phyloP scores from a whole-genome alignment of 1,140 invertebrate genomes.

The Zaprionus gabonicus region DNA sequence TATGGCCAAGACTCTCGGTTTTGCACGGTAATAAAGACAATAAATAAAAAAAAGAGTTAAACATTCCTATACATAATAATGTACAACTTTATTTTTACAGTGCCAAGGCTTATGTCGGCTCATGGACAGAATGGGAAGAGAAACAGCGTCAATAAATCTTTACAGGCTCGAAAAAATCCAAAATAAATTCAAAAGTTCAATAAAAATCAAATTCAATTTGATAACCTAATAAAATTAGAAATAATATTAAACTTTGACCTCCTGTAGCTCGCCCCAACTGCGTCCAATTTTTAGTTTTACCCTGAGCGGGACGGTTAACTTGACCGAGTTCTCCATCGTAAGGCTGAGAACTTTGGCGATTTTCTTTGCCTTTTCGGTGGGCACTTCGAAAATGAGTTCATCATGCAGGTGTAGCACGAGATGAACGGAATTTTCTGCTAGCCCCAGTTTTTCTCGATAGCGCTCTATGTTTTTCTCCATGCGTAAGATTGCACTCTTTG shows the following conservation, averaged over 20 bases:
- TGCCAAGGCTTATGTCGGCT: constrained; percentile 94
- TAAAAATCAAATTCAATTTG: constrained; percentile 12
- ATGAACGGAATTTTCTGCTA: constrained; percentile 66
- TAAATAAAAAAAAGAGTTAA: background rate
- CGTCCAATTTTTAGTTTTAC: constrained; percentile 93
- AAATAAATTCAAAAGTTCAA: constrained; percentile 25
- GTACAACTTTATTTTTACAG: constrained; percentile 85
- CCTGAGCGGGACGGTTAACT: constrained; percentile 91
- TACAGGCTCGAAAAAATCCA: background rate
- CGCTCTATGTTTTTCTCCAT: constrained; percentile 87
- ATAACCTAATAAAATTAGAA: constrained; percentile 9
- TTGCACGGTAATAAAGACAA: constrained; percentile 84
- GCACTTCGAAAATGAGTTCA: constrained; percentile 97
- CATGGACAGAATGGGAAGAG: constrained; percentile 91
- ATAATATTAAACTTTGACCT: constrained; percentile 76
- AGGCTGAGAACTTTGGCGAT: constrained; percentile 89
- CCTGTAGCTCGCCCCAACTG: constrained; percentile 91
- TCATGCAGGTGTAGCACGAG: constrained; percentile 97
- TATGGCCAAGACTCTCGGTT: constrained; percentile 85
- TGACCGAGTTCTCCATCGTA: constrained; percentile 92
- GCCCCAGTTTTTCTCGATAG: constrained; percentile 70
- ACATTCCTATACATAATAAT: constrained; percentile 15
- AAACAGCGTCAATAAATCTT: constrained; percentile 56
- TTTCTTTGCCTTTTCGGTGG: constrained; percentile 86
- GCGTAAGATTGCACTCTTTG: constrained; percentile 94